phyloP scores from a whole-genome alignment of 92 coral and sea anemone genomes.

The Heliopora coerulea region DNA sequence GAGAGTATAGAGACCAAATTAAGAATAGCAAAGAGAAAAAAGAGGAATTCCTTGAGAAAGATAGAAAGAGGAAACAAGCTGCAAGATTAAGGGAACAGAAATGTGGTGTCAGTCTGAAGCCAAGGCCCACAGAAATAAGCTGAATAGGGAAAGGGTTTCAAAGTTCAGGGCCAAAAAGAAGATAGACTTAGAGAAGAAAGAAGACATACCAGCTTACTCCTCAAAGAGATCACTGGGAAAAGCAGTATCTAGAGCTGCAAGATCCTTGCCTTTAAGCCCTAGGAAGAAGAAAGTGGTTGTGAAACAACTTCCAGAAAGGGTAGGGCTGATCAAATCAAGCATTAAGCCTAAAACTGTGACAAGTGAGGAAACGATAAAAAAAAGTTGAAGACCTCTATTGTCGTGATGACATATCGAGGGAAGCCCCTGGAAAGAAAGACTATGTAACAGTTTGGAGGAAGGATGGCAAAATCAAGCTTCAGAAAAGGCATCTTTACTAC shows the following conservation, averaged over 20 bases:
- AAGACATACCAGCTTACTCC: conserved; percentile 40
- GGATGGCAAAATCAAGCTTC: conserved; percentile 55
- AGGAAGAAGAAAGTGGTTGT: conserved; percentile 55
- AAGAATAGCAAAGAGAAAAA: conserved; percentile 25
- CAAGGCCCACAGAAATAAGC: conserved; percentile 47
- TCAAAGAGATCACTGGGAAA: conserved; percentile 52
- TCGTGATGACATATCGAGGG: conserved; percentile 52
- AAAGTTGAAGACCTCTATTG: conserved; percentile 46
- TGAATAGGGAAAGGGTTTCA: conserved; percentile 54
- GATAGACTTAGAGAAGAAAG: conserved; percentile 31
- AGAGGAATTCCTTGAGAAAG: conserved; percentile 42
- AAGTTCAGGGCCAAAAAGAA: conserved; percentile 45
- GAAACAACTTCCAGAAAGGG: conserved; percentile 45
- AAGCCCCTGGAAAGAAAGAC: conserved; percentile 55
- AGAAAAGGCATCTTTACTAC: conserved; percentile 53
- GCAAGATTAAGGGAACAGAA: conserved; percentile 47
- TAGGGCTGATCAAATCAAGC: conserved; percentile 50
- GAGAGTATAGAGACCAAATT: conserved; percentile 52
- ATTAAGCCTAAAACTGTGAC: conserved; percentile 38
- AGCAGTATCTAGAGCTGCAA: conserved; percentile 49
- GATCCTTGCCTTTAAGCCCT: conserved; percentile 48
- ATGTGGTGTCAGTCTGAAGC: conserved; percentile 46
- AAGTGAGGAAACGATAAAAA: conserved; percentile 27
- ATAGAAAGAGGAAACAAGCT: conserved; percentile 47
- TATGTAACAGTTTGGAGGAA: conserved; percentile 47